A percentile compares a stretch with the other conserved stretches of the same genome.
Evolutionary conservation across 2,113 vertebrate genomes (phyloP).

Genomic region (Cairina moschata): DNA sequence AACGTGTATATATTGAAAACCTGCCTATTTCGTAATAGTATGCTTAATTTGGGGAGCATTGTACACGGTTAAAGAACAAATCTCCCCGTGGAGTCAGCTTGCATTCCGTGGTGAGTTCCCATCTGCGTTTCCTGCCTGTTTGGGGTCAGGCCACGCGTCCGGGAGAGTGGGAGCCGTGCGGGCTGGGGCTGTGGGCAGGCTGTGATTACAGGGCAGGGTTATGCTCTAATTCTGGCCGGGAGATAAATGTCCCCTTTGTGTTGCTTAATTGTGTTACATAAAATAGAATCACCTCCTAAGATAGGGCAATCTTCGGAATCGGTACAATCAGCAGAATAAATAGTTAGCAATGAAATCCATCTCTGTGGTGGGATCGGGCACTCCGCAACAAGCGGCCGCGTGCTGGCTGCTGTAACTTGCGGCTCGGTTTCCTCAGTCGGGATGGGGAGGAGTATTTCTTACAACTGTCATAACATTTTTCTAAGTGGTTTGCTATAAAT

Average conservation of each 20-base stretch:
- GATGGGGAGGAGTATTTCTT: background rate
- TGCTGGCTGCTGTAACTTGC: background rate
- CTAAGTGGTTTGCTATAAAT: background rate
- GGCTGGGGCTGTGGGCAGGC: background rate
- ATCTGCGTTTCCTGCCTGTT: background rate
- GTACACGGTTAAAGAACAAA: background rate
- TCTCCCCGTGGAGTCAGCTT: background rate
- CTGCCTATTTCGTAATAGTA: fast-evolving
- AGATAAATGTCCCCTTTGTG: background rate
- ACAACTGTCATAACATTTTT: background rate
- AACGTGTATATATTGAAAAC: background rate
- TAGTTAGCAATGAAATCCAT: background rate
- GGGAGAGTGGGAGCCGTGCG: background rate
- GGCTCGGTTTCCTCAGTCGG: background rate
- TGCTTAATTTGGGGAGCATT: background rate
- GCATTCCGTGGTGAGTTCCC: background rate
- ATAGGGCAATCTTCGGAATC: background rate
- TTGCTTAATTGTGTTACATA: background rate
- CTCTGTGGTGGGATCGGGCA: fast-evolving
- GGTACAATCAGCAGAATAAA: fast-evolving
- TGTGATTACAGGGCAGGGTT: background rate
- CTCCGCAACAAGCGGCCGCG: background rate
- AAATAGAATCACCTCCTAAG: background rate
- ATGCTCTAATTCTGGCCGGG: background rate
- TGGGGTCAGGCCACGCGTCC: background rate